Conservation (phyloP, 2,113 vertebrate genomes). For the Cynoglossus semilaevis region DNA sequence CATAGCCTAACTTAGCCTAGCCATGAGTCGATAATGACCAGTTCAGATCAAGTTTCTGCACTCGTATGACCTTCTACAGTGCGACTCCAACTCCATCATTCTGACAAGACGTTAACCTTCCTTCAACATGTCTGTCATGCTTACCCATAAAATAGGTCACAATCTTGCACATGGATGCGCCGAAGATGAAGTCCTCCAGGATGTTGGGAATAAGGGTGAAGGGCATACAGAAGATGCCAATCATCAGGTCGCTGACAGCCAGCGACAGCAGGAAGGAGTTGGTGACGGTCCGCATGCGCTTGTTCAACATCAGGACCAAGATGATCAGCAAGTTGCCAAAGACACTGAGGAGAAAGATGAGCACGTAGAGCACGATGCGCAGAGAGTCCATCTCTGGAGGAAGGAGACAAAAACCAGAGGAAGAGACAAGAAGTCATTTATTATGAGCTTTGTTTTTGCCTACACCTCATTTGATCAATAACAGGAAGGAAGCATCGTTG, state of each 20-base stretch:
- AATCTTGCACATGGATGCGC: conserved; percentile 86
- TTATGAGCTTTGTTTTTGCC: background rate
- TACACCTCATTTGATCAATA: conserved; percentile 1
- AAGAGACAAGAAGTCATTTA: conserved; percentile 11
- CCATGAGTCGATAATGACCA: too few relatives aligned
- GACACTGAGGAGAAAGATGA: conserved; percentile 88
- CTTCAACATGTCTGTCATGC: conserved; percentile 12
- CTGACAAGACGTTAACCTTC: too few relatives aligned
- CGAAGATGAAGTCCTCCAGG: conserved; percentile 91
- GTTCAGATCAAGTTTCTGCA: too few relatives aligned
- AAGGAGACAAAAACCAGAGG: conserved; percentile 5
- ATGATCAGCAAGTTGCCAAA: conserved; percentile 89
- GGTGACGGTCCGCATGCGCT: conserved; percentile 91
- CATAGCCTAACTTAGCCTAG: too few relatives aligned
- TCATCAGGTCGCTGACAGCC: conserved; percentile 90
- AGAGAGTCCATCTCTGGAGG: conserved; percentile 81
- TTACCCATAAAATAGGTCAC: conserved; percentile 93
- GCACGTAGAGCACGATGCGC: conserved; percentile 83
- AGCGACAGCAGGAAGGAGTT: conserved; percentile 94
- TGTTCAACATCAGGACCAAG: conserved; percentile 85
- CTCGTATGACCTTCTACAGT: too few relatives aligned
- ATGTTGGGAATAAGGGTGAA: conserved; percentile 94
- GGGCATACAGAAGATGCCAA: conserved; percentile 94
- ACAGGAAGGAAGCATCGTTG: conserved; percentile 5
- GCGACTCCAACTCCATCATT: too few relatives aligned